Evolutionary conservation across 2,888 invertebrate species (phyloP), one percentile per base, ranked within the genome.

Genomic region (Diploptera punctata): DNA sequence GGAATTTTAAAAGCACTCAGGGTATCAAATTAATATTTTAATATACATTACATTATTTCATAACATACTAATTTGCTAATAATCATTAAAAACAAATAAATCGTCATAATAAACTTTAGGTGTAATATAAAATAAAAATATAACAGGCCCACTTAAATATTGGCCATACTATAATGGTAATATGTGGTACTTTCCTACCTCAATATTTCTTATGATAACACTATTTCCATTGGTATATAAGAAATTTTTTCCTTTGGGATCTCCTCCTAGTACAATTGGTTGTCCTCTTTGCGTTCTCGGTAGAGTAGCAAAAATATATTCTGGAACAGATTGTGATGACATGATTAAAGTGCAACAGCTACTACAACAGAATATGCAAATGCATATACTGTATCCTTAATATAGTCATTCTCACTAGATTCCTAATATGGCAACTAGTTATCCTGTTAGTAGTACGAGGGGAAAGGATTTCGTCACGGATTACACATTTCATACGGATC

Each of bases 221-320:
- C 96, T 98, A 83, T 98, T 97, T 77, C 98, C 98, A 87, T 98
- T 98, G 75, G 97, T 93, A 82, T 99, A 99, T 68, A 99, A 88
- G 84, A 99, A 96, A 81, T 94, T 98, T 80, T 95, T 95, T 67
- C 98, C 98, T 84, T 98, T 98, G 2, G 99, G 98, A 85, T 98
- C 98, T 49, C 93, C 93, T 73, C 97, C 97, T 79, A 99, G 85
- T 70, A 99, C 98, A 78, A 99, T 89, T 47, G 98, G 97, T 78
- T 94, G 93, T 33, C 99, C 99, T 78, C 99, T 89, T 81, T 93
- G 92, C 69, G 99, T 99, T 80, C 94, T 91, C 74, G 99, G 99
- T 81, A 99, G 85, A 71, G 97, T 93, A 76, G 98, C 95, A 86
- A 95, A 98, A 83, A 93, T 91, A 83, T 90, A 93, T 84, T 94